Conservation (phyloP, 1,140 invertebrate species). For the Monochamus saltuarius region DNA sequence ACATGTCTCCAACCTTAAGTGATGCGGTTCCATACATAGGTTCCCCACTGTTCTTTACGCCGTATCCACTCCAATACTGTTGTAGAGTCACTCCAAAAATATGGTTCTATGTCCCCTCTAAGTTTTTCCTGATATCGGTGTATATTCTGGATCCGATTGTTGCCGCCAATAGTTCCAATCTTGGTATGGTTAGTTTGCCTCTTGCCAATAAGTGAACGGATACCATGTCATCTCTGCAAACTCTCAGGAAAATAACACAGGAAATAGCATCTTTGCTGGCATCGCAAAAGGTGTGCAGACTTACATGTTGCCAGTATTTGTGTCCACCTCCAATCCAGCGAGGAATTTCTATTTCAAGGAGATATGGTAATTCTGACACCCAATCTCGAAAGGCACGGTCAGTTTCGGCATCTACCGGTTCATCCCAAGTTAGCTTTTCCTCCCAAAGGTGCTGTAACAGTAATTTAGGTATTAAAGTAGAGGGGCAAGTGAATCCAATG, state of each 20-base stretch:
- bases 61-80: constrained; percentile 40
- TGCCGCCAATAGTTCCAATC: constrained; percentile 26
- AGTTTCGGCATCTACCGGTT: constrained; percentile 9
- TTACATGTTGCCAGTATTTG: constrained; percentile 2
- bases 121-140: constrained; percentile 15
- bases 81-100: constrained; percentile 35
- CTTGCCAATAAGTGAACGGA: constrained; percentile 12
- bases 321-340: constrained; percentile 7
- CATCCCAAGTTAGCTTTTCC: constrained; percentile 20
- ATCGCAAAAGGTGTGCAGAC: constrained; percentile 23
- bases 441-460: constrained; percentile 17
- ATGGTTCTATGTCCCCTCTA: constrained; percentile 11
- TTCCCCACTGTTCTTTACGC: constrained; percentile 29
- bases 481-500: constrained; percentile 6
- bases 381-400: constrained; percentile 17
- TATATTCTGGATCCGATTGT: constrained; percentile 5
- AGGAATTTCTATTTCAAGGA: constrained; percentile 23
- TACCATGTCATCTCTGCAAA: background rate
- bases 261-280: constrained; percentile 18
- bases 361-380: constrained; percentile 20
- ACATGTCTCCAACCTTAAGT: constrained; percentile 46
- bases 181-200: constrained; percentile 28
- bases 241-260: constrained; percentile 19
- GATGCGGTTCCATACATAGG: constrained; percentile 42
- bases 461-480: constrained; percentile 20